Evolutionary conservation across 2,888 invertebrate species (phyloP), one percentile per base, ranked within the genome.

Genomic region (Subacronicta megacephala): DNA sequence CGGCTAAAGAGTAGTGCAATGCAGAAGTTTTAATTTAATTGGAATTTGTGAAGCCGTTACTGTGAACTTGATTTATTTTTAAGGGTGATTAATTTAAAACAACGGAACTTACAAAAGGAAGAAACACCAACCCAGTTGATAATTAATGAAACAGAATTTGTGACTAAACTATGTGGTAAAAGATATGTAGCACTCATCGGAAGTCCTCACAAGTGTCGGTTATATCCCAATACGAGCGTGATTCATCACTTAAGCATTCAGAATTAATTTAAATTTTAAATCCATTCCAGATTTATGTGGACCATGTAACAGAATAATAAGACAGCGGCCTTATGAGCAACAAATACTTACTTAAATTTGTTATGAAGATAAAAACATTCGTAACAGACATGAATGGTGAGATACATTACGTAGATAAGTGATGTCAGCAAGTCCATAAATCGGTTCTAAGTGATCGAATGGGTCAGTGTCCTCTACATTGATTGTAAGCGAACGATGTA

Each of bases 401-500:
- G 70, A 71, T 56, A 57, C 46, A 57, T 70, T 69, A 62, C 70
- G 80, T 78, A 82, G 81, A 76, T 73, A 75, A 66, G 58, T 77
- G 80, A 83, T 78, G 82, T 80, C 79, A 83, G 79, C 61, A 63
- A 54, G 74, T 57, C 63, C 70, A 83, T 82, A 84, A 87, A 88
- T 88, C 82, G 80, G 75, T 82, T 81, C 80, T 78, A 69, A 75
- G 76, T 79, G 80, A 84, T 83, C 75, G 79, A 83, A 73, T 81
- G 78, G 90, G 87, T 90, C 92, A 90, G 74, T 83, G 90, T 83
- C 85, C 92, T 86, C 73, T 85, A 82, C 80, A 85, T 83, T 87
- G 82, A 82, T 79, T 85, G 81, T 79, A 83, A 83, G 80, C 80
- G 84, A 87, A 81, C 80, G 81, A 67, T 79, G 77, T 78, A 78